Evolutionary conservation across 2,113 vertebrate species (phyloP).

Genomic region (Corynorhinus townsendii): DNA sequence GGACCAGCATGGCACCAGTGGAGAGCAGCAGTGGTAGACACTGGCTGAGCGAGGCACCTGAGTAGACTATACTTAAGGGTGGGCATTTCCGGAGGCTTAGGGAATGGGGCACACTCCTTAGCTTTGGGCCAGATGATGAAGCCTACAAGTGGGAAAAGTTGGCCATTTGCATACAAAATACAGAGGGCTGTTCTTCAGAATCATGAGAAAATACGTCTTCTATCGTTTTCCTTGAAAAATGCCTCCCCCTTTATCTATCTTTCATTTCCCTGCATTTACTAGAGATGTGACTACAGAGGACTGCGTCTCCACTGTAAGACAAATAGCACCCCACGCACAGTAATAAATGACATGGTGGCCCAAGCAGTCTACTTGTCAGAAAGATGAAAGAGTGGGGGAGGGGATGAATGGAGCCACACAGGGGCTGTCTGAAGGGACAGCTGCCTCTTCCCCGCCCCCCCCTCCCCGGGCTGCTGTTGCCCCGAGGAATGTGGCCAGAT

Average conservation of each 20-base stretch:
- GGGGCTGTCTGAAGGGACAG: not conserved
- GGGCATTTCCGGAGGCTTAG: not conserved
- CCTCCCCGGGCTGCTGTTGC: too few relatives aligned
- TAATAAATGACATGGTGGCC: constrained; percentile 43
- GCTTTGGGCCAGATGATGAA: not conserved
- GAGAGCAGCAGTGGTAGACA: not conserved
- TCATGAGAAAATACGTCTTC: constrained; percentile 15
- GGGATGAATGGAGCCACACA: rapidly evolving
- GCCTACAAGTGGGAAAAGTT: not conserved
- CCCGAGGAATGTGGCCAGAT: not conserved
- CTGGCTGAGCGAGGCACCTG: not conserved
- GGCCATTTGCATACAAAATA: constrained; percentile 28
- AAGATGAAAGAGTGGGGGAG: not conserved
- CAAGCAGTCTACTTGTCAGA: not conserved
- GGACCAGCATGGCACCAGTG: not conserved
- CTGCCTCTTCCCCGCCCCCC: too few relatives aligned
- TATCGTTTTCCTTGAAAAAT: constrained; percentile 59
- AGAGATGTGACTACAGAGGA: constrained; percentile 50
- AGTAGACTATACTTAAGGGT: too few relatives aligned
- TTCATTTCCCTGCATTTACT: constrained; percentile 47
- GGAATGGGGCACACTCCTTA: not conserved
- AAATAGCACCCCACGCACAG: not conserved
- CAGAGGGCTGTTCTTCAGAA: not conserved
- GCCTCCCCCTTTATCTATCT: constrained; percentile 39
- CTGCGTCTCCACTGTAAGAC: constrained; percentile 19